These are phyloP conservation scores for Calephelis nemesis DNA, from an alignment of 1,140 invertebrate genomes.

Conservation along the genomic window DNA sequence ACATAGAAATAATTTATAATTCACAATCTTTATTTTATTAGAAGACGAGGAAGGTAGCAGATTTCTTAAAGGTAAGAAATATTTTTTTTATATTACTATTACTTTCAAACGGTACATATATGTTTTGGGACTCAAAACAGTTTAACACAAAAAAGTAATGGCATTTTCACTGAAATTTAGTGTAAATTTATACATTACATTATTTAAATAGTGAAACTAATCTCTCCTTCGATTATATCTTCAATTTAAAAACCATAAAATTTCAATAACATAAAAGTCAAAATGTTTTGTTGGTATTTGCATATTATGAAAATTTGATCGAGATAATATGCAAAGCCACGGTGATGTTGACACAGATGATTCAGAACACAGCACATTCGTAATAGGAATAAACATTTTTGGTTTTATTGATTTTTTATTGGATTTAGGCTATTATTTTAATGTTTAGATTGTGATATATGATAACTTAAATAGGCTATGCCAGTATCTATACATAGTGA, in stretches of 20 bases:
- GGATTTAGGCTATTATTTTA: background rate
- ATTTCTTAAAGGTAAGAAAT: too few relatives aligned
- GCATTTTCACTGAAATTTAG: slow-evolving; percentile 2
- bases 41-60: too few relatives aligned
- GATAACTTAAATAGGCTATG: background rate
- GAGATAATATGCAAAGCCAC: background rate
- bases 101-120: too few relatives aligned
- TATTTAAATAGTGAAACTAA: slow-evolving; percentile 11
- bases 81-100: too few relatives aligned
- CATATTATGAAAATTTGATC: slow-evolving; percentile 4
- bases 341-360: background rate
- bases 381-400: background rate
- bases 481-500: background rate
- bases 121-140: too few relatives aligned
- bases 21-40: too few relatives aligned
- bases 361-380: background rate
- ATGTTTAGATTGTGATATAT: background rate
- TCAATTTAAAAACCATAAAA: slow-evolving; percentile 11
- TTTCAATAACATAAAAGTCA: background rate
- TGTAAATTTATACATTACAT: slow-evolving; percentile 5
- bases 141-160: too few relatives aligned
- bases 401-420: slow-evolving; percentile 5
- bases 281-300: slow-evolving; percentile 6
- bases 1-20: too few relatives aligned
- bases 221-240: background rate